Evolutionary conservation across 2,113 vertebrate species (phyloP).

Genomic region (Salminus brasiliensis): DNA sequence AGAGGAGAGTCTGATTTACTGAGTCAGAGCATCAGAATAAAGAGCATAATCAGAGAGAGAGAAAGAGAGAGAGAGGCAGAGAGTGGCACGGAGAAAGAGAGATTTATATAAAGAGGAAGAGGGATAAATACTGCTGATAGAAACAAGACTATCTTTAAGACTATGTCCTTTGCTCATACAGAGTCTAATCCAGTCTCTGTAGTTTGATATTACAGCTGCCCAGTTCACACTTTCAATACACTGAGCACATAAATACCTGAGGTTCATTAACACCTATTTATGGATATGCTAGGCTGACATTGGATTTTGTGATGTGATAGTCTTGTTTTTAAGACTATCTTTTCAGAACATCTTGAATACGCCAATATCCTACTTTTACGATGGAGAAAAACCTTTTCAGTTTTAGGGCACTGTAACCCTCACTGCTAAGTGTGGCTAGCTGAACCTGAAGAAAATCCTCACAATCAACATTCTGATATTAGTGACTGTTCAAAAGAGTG

Average conservation of each 20-base stretch:
- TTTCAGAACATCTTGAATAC: too few species aligned
- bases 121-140: constrained; percentile 18
- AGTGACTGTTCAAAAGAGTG: too few species aligned
- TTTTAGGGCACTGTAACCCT: too few species aligned
- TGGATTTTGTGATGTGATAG: too few species aligned
- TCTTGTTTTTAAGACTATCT: too few species aligned
- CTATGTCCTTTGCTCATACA: background rate
- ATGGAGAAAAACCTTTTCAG: too few species aligned
- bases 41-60: constrained; percentile 42
- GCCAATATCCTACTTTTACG: too few species aligned
- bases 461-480: too few species aligned
- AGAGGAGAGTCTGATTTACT: constrained; percentile 52
- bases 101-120: constrained; percentile 23
- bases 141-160: constrained; percentile 18
- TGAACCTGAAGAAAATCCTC: too few species aligned
- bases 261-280: too few species aligned
- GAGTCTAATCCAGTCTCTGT: background rate
- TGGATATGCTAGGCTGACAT: too few species aligned
- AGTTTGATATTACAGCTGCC: background rate
- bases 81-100: constrained; percentile 13
- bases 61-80: constrained; percentile 7
- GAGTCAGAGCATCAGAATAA: constrained; percentile 53
- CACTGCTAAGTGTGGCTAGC: too few species aligned
- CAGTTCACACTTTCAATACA: background rate
- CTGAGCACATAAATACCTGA: background rate